Evolutionary conservation across 2,113 vertebrate genomes (phyloP).

Genomic region (Dromaius novaehollandiae): DNA sequence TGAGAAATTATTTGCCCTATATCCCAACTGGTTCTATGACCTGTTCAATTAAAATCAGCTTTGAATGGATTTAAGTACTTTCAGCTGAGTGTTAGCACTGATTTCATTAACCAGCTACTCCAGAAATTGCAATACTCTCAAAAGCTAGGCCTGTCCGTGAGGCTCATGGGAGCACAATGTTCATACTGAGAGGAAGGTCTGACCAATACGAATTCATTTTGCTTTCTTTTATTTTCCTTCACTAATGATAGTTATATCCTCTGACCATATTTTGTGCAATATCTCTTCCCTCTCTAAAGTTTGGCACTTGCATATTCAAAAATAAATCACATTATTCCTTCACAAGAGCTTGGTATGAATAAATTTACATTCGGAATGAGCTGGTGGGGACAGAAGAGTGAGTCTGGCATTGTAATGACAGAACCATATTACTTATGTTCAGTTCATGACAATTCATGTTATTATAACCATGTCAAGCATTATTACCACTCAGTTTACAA

Average conservation of each 20-base stretch:
- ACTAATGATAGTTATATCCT: conserved; percentile 19
- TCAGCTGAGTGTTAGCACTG: not conserved
- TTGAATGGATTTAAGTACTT: not conserved
- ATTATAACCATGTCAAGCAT: not conserved
- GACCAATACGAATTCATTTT: not conserved
- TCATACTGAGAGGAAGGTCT: not conserved
- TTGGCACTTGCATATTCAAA: conserved; percentile 38
- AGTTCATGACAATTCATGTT: conserved; percentile 6
- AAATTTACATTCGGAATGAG: conserved; percentile 25
- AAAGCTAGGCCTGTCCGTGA: not conserved
- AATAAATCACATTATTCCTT: conserved; percentile 45
- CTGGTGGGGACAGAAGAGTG: conserved; percentile 1
- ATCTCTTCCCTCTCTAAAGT: conserved; percentile 13
- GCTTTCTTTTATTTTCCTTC: conserved; percentile 9
- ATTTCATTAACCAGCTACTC: not conserved
- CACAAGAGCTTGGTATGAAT: not conserved
- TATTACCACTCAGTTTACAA: not conserved
- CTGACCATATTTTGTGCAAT: conserved; percentile 38
- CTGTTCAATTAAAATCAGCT: not conserved
- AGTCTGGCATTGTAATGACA: conserved; percentile 39
- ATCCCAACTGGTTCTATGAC: not conserved
- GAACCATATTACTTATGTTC: not conserved
- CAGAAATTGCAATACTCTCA: not conserved
- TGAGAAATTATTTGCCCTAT: not conserved
- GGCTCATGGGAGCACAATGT: not conserved